Conservation (phyloP, 2,113 vertebrate genomes). For the Danio rerio region GRCz12tu NC_133185.1:46175001-46175500, state of each 20-base stretch:
- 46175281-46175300: conserved; percentile 57
- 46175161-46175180: too few relatives aligned
- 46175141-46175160: background rate
- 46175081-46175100: too few relatives aligned
- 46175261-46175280: conserved; percentile 78
- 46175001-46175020: too few relatives aligned
- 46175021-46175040: too few relatives aligned
- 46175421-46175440: conserved; percentile 38
- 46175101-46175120: too few relatives aligned
- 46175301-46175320: conserved; percentile 59
- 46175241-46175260: conserved; percentile 78
- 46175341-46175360: conserved; percentile 58
- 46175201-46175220: background rate
- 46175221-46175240: too few relatives aligned
- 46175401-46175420: conserved; percentile 19
- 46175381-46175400: conserved; percentile 8
- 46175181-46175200: background rate
- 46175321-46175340: conserved; percentile 62
- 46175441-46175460: conserved; percentile 47
- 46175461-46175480: conserved; percentile 62
- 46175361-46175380: conserved; percentile 65
- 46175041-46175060: too few relatives aligned
- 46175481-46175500: conserved; percentile 68
- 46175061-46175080: too few relatives aligned
- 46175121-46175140: background rate